Evolutionary conservation across 2,113 vertebrate genomes (phyloP), one percentile per base, ranked within the genome.

Genomic region (Polypterus senegalus): DNA sequence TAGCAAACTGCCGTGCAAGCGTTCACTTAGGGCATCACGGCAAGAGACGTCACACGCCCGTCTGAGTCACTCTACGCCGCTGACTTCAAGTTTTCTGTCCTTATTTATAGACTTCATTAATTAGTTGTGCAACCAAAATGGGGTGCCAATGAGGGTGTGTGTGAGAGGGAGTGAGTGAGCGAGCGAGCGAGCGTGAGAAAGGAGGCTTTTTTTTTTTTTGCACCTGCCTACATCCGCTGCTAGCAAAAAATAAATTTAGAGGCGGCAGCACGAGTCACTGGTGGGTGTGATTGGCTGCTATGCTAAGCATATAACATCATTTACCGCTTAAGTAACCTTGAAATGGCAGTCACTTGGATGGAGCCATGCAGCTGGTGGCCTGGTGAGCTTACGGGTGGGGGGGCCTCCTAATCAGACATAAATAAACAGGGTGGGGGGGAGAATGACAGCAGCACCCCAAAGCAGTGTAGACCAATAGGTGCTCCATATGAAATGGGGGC

Each of bases 271-370:
- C 73, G 61, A 72, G 68, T 51, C 59, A 48, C 0, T 65, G 65
- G 66, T 66, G 70, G 71, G 65, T 68, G 71, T 70, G 73, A 62
- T 10, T 67, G 68, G 63, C 1, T 10, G 59, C 57, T 63, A 60
- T 53, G 63, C 64, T 79, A 64, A 77, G 69, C 62, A 68, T 61
- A 57, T 27, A 69, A 74, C 61, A 65, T 71, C 70, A 69, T 72
- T 71, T 74, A 79, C 70, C 1, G 44, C 66, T 74, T 68, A 77
- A 75, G 67, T 73, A 73, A 75, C 73, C 72, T 72, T 68, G 64
- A 63, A 74, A n/a, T 62, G 43, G 62, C 63, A 3, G 62, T 64
- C 54, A 7, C 2, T 45, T 70, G 1, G 4, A 61, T 9, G 67
- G 61, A 63, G 71, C 57, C 0, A 0, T 63, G 4, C 4, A 48